Conservation (phyloP, 2,113 vertebrate genomes). For the Ciconia maguari region DNA sequence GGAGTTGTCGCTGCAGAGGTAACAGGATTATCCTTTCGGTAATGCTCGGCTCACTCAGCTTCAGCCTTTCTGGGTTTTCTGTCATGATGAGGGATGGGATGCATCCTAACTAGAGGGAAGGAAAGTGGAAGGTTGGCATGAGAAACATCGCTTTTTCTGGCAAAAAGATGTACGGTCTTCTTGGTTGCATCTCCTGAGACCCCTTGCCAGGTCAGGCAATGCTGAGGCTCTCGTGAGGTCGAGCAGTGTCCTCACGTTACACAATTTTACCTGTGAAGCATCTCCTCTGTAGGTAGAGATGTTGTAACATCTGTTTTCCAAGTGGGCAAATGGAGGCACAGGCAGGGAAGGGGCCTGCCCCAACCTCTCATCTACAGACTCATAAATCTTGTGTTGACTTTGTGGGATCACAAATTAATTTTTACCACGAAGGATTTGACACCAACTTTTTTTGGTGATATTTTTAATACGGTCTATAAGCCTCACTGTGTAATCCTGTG, state of each 20-base stretch:
- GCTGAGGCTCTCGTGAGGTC: rapidly evolving
- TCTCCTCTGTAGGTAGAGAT: background rate
- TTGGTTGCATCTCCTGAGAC: background rate
- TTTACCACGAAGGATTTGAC: background rate
- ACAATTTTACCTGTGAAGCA: background rate
- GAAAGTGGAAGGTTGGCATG: background rate
- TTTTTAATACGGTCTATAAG: background rate
- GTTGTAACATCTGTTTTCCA: background rate
- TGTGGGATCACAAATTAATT: background rate
- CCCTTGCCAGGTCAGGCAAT: background rate
- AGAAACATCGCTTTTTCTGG: background rate
- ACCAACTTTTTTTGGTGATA: background rate
- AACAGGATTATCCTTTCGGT: background rate
- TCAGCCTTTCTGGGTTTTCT: background rate
- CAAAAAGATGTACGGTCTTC: background rate
- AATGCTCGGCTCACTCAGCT: background rate
- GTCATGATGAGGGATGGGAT: background rate
- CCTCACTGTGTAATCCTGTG: rapidly evolving
- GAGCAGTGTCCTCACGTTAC: background rate
- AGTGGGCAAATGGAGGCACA: background rate
- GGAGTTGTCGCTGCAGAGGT: background rate
- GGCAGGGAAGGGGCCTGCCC: background rate
- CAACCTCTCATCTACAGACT: background rate
- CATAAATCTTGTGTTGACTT: background rate
- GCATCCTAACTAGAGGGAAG: background rate